A percentile compares a stretch with the other conserved stretches of the same genome.
Conservation (phyloP, 2,113 vertebrate species). For the Pygoscelis adeliae region DNA sequence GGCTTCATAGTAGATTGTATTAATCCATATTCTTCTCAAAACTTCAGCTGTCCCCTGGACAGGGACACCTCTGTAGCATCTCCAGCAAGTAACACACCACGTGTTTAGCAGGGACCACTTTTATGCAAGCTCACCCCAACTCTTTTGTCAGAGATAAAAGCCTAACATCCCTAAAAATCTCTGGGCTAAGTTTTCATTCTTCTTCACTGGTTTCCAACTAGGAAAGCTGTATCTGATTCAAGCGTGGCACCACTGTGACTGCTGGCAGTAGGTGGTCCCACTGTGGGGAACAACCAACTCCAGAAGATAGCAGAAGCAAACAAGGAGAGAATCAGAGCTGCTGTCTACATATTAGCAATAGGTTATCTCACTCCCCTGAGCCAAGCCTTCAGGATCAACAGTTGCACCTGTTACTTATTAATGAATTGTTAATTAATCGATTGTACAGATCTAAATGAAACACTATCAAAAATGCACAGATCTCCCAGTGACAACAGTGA, state of each 20-base stretch:
- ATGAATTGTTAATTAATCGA: background rate
- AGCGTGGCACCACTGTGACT: fast-evolving
- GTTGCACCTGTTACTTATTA: background rate
- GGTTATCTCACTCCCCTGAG: background rate
- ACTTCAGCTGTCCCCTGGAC: background rate
- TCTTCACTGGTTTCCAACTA: background rate
- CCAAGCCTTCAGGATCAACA: background rate
- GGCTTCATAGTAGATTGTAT: background rate
- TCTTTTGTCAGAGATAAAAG: background rate
- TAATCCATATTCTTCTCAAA: background rate
- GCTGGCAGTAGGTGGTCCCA: background rate
- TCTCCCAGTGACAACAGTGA: background rate
- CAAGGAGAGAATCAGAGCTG: background rate
- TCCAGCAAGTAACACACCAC: background rate
- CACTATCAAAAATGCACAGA: background rate
- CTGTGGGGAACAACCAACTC: fast-evolving
- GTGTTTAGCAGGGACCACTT: background rate
- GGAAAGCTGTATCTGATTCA: background rate
- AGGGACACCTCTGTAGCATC: background rate
- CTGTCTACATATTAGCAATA: fast-evolving
- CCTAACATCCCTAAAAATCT: background rate
- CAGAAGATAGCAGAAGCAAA: background rate
- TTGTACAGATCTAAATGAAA: background rate
- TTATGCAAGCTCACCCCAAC: background rate
- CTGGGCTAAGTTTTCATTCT: background rate